Evolutionary conservation across 2,113 vertebrate genomes (phyloP), one percentile per base, ranked within the genome.

Genomic region (Sphyrna mokarran): DNA sequence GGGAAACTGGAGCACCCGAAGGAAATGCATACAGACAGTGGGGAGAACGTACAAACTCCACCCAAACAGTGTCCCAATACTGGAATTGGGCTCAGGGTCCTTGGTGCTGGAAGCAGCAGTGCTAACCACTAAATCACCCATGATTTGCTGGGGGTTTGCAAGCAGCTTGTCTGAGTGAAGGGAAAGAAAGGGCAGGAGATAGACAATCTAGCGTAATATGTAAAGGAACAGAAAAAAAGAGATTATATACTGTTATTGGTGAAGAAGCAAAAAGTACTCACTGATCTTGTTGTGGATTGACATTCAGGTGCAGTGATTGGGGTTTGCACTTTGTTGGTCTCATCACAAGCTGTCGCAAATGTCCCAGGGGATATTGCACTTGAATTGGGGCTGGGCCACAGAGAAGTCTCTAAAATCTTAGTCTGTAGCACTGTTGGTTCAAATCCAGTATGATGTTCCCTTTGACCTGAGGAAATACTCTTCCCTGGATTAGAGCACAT

Each of bases 271-370:
- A 80, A 89, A 29, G 22, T 89, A 90, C 87, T 90, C 26, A 97
- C 97, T 2, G 76, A 63, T 14, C 96, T 0, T 61, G 72, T 96
- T 85, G 96, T 29, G 1, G 91, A 95, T 2, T 61, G 72, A 90
- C 66, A 0, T 96, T 66, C 96, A 66, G 96, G 83, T 68, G 96
- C 29, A 72, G 37, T 9, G 0, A 72, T 54, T 40, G 96, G 90
- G 83, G 96, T 95, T 80, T 97, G 97, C 63, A 96, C 0, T 66
- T 33, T 96, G 96, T 78, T 96, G 9, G 37, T 96, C 89, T 83
- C 96, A 18, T 97, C 97, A 16, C 0, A 83, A 33, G 97, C 96
- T 94, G 96, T 97, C 63, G 10, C 58, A 69, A 96, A 97, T 37
- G 96, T 97, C 61, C 86, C 96, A 96, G 96, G 96, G 0, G 1